These are phyloP conservation scores for Clarias batrachus DNA, from an alignment of 2,113 vertebrate species.

Conservation along the genomic window DNA sequence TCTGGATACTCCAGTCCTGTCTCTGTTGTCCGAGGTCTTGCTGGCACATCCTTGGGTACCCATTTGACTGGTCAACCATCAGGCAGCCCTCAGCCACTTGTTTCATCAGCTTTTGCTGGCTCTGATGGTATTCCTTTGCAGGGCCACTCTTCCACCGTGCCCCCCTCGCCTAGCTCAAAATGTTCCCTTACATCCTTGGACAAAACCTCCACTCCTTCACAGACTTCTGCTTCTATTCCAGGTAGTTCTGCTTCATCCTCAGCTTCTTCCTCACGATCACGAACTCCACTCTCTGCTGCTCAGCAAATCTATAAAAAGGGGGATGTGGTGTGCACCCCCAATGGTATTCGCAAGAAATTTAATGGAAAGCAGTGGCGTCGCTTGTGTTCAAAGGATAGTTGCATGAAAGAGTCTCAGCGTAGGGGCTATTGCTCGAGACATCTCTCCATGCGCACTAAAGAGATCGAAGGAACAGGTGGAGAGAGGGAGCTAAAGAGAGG, in stretches of 20 bases:
- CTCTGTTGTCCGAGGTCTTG: constrained; percentile 61
- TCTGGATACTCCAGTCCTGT: constrained; percentile 60
- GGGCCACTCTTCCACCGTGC: constrained; percentile 46
- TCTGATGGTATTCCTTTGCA: constrained; percentile 44
- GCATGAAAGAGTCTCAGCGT: constrained; percentile 91
- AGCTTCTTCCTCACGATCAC: constrained; percentile 75
- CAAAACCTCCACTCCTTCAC: constrained; percentile 59
- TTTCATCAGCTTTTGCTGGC: constrained; percentile 37
- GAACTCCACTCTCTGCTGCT: constrained; percentile 79
- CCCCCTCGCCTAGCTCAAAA: constrained; percentile 60
- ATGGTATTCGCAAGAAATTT: constrained; percentile 91
- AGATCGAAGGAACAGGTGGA: constrained; percentile 80
- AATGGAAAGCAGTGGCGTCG: constrained; percentile 94
- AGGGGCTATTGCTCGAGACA: constrained; percentile 90
- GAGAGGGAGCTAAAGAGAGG: constrained; percentile 69
- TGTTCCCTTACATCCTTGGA: constrained; percentile 56
- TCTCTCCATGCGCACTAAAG: constrained; percentile 90
- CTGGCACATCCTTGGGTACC: constrained; percentile 53
- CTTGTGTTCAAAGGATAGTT: constrained; percentile 87
- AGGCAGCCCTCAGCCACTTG: constrained; percentile 42
- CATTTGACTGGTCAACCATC: constrained; percentile 26
- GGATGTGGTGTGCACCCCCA: constrained; percentile 88
- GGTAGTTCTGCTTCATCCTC: constrained; percentile 65
- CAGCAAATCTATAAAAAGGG: constrained; percentile 94
- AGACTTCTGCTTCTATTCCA: constrained; percentile 63